Conservation (phyloP, 2,113 vertebrate genomes). For the Eudyptes chrysolophus region DNA sequence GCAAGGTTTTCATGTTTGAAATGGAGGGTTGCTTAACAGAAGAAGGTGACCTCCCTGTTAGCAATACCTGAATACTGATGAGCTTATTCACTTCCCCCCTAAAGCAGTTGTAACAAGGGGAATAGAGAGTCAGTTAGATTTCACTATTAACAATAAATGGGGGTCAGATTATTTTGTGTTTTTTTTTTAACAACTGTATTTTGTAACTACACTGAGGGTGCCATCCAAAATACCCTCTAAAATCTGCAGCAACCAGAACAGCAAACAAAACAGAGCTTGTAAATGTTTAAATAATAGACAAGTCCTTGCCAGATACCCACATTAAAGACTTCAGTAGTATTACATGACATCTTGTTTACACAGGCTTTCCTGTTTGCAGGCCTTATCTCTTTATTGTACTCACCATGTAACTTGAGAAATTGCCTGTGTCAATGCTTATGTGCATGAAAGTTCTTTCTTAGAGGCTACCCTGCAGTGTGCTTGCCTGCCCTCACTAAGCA, state of each 20-base stretch:
- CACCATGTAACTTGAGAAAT: background rate
- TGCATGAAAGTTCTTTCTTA: background rate
- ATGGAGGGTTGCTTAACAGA: slow-evolving; percentile 36
- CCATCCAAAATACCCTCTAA: background rate
- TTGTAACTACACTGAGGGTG: background rate
- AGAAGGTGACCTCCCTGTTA: slow-evolving; percentile 30
- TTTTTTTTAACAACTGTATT: background rate
- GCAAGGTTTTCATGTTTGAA: slow-evolving; percentile 23
- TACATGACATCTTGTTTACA: background rate
- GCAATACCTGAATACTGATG: slow-evolving; percentile 27
- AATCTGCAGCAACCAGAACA: background rate
- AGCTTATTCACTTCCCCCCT: slow-evolving; percentile 25
- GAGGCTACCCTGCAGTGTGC: background rate
- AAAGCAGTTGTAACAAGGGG: background rate
- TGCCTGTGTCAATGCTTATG: background rate
- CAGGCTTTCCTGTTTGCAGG: background rate
- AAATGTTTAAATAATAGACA: background rate
- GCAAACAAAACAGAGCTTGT: background rate
- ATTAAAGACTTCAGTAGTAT: background rate
- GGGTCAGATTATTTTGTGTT: background rate
- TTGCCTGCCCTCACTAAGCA: background rate
- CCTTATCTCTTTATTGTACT: background rate
- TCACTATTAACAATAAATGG: background rate
- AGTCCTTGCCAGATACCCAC: background rate
- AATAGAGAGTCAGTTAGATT: background rate